These are phyloP conservation scores for Brienomyrus brachyistius DNA, from an alignment of 2,113 vertebrate genomes.

Conservation along the genomic window DNA sequence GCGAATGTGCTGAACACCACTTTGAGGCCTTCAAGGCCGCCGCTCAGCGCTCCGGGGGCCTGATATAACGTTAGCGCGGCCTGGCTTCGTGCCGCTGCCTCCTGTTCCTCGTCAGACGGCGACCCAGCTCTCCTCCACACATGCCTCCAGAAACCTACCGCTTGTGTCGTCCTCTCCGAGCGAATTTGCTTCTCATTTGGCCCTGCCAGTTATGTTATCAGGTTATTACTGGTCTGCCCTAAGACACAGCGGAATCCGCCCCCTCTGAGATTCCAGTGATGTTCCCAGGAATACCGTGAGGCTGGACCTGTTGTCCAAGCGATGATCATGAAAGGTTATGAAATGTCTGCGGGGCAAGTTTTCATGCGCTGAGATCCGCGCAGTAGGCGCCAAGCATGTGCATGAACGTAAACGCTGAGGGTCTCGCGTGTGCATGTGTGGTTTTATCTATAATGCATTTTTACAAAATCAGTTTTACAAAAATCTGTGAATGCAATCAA, in stretches of 20 bases:
- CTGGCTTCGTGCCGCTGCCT: not conserved
- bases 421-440: not conserved
- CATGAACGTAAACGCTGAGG: not conserved
- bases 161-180: constrained; percentile 2
- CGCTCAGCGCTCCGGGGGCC: not conserved
- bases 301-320: not conserved
- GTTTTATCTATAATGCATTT: not conserved
- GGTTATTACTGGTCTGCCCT: constrained; percentile 18
- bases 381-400: not conserved
- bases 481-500: not conserved
- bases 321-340: not conserved
- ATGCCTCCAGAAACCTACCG: not conserved
- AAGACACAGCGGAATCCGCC: not conserved
- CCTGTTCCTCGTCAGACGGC: not conserved
- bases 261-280: not conserved
- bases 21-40: not conserved
- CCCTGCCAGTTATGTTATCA: constrained; percentile 27
- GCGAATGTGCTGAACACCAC: not conserved
- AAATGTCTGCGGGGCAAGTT: not conserved
- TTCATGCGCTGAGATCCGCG: not conserved
- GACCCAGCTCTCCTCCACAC: not conserved
- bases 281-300: not conserved
- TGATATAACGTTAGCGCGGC: not conserved
- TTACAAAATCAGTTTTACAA: not conserved
- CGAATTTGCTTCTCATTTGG: constrained; percentile 31